phyloP scores from a whole-genome alignment of 2,888 invertebrate genomes.

The Mystacides longicornis region DNA sequence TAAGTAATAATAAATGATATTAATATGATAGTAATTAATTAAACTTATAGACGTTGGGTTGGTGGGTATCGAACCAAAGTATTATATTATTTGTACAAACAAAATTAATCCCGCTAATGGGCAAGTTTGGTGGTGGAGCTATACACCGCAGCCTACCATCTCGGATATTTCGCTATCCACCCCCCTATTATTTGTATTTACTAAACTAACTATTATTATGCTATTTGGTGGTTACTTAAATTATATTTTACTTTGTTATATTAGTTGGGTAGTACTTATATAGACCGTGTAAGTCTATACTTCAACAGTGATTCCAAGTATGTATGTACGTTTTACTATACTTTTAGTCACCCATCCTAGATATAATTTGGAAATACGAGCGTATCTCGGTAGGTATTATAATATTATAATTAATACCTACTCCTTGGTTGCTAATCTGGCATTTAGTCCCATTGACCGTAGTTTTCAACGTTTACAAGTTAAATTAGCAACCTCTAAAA shows the following conservation, averaged over 20 bases:
- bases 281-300: no score
- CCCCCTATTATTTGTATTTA: not conserved
- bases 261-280: not conserved
- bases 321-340: no score
- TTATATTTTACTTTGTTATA: not conserved
- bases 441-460: no score
- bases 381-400: no score
- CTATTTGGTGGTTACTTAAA: not conserved
- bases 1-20: not conserved
- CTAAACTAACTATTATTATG: not conserved
- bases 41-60: not conserved
- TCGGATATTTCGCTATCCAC: not conserved
- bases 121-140: not conserved
- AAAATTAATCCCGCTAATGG: not conserved
- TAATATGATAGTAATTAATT: not conserved
- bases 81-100: not conserved
- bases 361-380: no score
- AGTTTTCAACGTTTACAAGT: no score
- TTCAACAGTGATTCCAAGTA: no score
- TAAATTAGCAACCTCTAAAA: no score
- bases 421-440: no score
- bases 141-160: not conserved
- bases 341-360: no score
- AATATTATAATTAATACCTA: no score
- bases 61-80: not conserved